Evolutionary conservation across 2,113 vertebrate genomes (phyloP), one percentile per base, ranked within the genome.

Genomic region (Eurystomus gularis): DNA sequence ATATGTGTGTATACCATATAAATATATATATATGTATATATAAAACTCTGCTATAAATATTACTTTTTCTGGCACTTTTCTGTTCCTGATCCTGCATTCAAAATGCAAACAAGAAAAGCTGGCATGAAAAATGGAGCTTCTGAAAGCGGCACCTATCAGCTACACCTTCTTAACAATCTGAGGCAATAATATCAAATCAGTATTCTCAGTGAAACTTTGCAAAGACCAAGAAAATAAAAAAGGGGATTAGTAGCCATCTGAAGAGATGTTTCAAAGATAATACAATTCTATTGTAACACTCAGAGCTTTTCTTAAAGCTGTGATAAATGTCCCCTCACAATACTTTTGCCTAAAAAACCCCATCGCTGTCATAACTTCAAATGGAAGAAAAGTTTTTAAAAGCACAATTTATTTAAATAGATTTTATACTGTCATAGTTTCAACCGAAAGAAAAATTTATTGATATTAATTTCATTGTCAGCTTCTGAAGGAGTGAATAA

Each of bases 101-200:
- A 95, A 93, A 91, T 82, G 69, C 28, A 91, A 61, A 85, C 42
- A 57, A 94, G 72, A 79, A 97, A 97, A 84, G 73, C 79, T 96
- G 96, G 96, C 88, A 77, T 77, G 88, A 92, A 91, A 88, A 97
- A 94, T 15, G 46, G 69, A 84, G 58, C 94, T 92, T 95, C 75
- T 96, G 91, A 97, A 98, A 97, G 68, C 89, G 88, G 28, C 52
- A 85, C 29, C 87, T 97, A 97, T 97, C 95, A 97, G 88, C 96
- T 97, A 69, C 29, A 90, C 42, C 72, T 93, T 90, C 92, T 93
- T 94, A 97, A 95, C 91, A 95, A 78, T 85, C 95, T 80, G 88
- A 97, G 84, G 84, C 75, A 97, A 93, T 97, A 94, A 96, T 93
- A 97, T 94, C 94, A 95, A 88, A 96, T 90, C 73, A 96, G 69